These are phyloP conservation scores for Hesperia comma DNA, from an alignment of 2,888 invertebrate genomes.

Conservation along the genomic window DNA sequence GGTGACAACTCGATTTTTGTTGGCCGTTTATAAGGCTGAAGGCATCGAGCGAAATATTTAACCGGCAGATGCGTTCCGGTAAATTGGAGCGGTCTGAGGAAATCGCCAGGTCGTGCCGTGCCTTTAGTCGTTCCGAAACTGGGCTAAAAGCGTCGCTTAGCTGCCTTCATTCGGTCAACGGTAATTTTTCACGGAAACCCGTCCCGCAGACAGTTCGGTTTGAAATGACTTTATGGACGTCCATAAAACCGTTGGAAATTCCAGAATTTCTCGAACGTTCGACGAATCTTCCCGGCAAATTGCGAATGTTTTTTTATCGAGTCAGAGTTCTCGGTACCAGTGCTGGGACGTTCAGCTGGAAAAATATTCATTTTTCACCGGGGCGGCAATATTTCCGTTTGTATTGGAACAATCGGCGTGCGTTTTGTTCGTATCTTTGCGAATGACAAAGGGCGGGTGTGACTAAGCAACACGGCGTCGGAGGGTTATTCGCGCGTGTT, in stretches of 20 bases:
- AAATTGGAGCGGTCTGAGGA: conserved; percentile 67
- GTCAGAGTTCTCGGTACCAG: conserved; percentile 47
- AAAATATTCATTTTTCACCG: conserved; percentile 69
- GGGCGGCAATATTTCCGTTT: conserved; percentile 67
- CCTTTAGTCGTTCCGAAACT: conserved; percentile 65
- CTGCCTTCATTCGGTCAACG: conserved; percentile 44
- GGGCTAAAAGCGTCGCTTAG: conserved; percentile 70
- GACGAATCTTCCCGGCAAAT: conserved; percentile 41
- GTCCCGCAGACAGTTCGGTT: conserved; percentile 52
- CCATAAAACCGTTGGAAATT: conserved; percentile 49
- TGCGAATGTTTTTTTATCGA: conserved; percentile 49
- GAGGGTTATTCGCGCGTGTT: conserved; percentile 58
- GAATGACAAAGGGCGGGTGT: conserved; percentile 56
- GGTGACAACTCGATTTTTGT: conserved; percentile 36
- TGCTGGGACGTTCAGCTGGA: conserved; percentile 51
- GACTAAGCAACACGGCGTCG: conserved; percentile 50
- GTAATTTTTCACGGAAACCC: conserved; percentile 70
- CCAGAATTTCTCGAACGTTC: conserved; percentile 42
- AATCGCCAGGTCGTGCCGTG: conserved; percentile 69
- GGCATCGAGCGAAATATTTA: conserved; percentile 58
- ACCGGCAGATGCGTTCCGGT: conserved; percentile 64
- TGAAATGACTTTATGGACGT: conserved; percentile 60
- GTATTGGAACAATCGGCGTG: conserved; percentile 68
- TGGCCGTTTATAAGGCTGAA: conserved; percentile 42
- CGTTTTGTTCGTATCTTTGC: conserved; percentile 57